These are phyloP conservation scores for Drosophila eohydei DNA, from an alignment of 2,888 invertebrate genomes.

Conservation along the genomic window DNA sequence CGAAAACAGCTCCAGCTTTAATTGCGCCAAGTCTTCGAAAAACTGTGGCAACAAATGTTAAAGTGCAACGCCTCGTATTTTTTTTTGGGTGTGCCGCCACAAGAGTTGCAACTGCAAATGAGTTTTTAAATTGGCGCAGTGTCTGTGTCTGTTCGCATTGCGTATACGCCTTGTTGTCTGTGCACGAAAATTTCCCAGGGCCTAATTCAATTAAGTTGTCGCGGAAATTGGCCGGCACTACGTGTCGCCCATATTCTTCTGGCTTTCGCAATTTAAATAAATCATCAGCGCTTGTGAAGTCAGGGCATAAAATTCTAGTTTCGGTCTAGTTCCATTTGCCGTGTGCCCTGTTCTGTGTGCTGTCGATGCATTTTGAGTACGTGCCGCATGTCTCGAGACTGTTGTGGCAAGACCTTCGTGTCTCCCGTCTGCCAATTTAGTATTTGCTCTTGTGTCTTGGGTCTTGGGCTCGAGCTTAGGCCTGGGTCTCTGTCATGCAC, in stretches of 20 bases:
- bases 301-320: conserved; percentile 30
- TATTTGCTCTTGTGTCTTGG: conserved; percentile 64
- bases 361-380: conserved; percentile 75
- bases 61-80: conserved; percentile 57
- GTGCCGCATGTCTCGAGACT: conserved; percentile 44
- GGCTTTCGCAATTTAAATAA: conserved; percentile 82
- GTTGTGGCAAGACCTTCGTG: conserved; percentile 23
- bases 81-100: conserved; percentile 34
- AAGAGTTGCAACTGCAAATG: conserved; percentile 32
- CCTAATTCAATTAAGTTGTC: conserved; percentile 76
- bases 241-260: conserved; percentile 56
- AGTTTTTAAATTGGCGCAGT: conserved; percentile 16
- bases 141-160: conserved; percentile 32
- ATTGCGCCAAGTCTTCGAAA: conserved; percentile 52
- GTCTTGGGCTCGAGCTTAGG: conserved; percentile 18
- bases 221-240: conserved; percentile 65
- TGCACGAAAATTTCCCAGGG: conserved; percentile 40
- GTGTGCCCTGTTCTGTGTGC: conserved; percentile 14
- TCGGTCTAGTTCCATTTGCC: conserved; percentile 23
- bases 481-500: conserved; percentile 42
- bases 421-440: conserved; percentile 61
- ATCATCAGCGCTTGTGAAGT: conserved; percentile 68
- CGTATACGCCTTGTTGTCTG: conserved; percentile 57
- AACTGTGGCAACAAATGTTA: conserved; percentile 70
- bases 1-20: conserved; percentile 54